A percentile compares a stretch with the other conserved stretches of the same genome.
Evolutionary conservation across 1,140 invertebrate genomes (phyloP).

Genomic region (Eriosoma lanigerum): DNA sequence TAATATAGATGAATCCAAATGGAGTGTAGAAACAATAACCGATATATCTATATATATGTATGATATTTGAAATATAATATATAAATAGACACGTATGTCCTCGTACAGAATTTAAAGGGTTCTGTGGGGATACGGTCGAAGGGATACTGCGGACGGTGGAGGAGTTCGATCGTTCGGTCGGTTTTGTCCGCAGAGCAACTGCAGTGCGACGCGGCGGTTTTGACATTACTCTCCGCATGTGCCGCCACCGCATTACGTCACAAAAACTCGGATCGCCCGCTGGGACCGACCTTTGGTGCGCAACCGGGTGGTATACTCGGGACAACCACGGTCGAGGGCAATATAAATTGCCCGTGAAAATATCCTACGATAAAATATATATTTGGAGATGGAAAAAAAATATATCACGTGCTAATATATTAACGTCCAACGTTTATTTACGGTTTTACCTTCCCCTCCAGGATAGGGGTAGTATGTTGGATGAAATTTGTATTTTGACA

Average conservation of each 20-base stretch:
- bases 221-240: slow-evolving; percentile 18
- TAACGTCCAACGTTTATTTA: too few relatives aligned
- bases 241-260: slow-evolving; percentile 7
- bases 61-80: too few relatives aligned
- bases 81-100: too few relatives aligned
- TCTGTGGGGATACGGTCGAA: neutral
- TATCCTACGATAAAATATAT: neutral
- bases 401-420: too few relatives aligned
- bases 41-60: too few relatives aligned
- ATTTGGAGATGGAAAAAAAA: neutral
- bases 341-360: slow-evolving; percentile 4
- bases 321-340: neutral
- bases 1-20: too few relatives aligned
- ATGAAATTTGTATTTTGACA: too few relatives aligned
- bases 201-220: slow-evolving; percentile 30
- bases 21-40: too few relatives aligned
- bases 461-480: too few relatives aligned
- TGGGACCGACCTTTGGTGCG: too few relatives aligned
- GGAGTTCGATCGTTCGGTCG: neutral
- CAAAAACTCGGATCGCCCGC: neutral
- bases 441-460: too few relatives aligned
- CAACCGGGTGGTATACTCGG: neutral
- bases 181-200: slow-evolving; percentile 38
- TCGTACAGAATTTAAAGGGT: too few relatives aligned
- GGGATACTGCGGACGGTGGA: neutral